A percentile compares a stretch with the other conserved stretches of the same genome.
Conservation (phyloP, 2,888 invertebrate genomes). For the Meloe dianella region DNA sequence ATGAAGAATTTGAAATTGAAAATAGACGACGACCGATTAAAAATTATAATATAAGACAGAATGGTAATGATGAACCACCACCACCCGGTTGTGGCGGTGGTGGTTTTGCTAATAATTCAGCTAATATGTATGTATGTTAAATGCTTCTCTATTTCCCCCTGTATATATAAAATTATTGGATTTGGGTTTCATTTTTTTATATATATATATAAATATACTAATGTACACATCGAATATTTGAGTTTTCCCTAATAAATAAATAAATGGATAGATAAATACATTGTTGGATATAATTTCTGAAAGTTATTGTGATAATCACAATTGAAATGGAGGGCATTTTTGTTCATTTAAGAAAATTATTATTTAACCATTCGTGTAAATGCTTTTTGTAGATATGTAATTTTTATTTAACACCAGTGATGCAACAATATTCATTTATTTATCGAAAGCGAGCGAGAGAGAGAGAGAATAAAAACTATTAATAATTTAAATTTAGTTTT, state of each 20-base stretch:
- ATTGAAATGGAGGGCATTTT: conserved; percentile 2
- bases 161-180: conserved; percentile 25
- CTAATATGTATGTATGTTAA: conserved; percentile 57
- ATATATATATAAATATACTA: conserved; percentile 17
- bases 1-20: conserved; percentile 50
- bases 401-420: background rate
- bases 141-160: conserved; percentile 18
- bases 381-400: background rate
- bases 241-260: background rate
- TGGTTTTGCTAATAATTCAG: conserved; percentile 49
- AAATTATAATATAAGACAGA: conserved; percentile 48
- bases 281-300: conserved; percentile 1
- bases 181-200: conserved; percentile 28
- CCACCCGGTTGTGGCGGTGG: conserved; percentile 63
- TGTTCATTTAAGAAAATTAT: background rate
- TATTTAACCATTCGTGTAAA: background rate
- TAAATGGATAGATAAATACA: background rate
- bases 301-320: conserved; percentile 9
- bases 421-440: conserved; percentile 10
- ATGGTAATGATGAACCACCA: conserved; percentile 62
- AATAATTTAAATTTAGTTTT: background rate
- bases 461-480: background rate
- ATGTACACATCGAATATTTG: conserved; percentile 25
- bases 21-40: conserved; percentile 44
- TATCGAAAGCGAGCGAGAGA: too few species aligned